Evolutionary conservation across 2,113 vertebrate species (phyloP).

Genomic region (Chiloscyllium plagiosum): DNA sequence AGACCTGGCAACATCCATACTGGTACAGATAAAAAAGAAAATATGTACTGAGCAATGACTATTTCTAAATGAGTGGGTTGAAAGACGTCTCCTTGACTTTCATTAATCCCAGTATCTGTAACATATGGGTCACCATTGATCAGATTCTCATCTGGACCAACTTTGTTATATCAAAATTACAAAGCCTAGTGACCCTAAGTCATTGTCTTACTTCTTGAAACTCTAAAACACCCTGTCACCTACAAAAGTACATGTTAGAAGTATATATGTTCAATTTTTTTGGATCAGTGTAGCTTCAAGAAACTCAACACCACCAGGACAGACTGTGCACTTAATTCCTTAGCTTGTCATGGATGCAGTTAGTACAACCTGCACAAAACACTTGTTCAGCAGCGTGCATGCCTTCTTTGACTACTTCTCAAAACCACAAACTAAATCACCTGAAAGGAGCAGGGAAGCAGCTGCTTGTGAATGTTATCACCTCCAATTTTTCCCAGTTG

Average conservation of each 20-base stretch:
- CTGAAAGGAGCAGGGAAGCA: neutral
- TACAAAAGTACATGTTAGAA: no score
- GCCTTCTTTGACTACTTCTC: neutral
- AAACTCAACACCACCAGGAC: no score
- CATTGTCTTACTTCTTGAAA: no score
- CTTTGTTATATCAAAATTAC: no score
- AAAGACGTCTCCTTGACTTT: neutral
- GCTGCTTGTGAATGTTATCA: no score
- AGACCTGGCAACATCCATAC: neutral
- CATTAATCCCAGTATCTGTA: neutral
- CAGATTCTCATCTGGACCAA: no score
- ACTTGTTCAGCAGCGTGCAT: neutral
- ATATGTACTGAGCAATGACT: neutral
- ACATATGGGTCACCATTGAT: neutral
- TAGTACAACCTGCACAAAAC: neutral
- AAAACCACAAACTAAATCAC: neutral
- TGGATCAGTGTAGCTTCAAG: no score
- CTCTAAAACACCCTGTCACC: no score
- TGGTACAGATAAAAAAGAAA: neutral
- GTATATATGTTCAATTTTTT: no score
- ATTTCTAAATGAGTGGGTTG: neutral
- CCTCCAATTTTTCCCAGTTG: no score
- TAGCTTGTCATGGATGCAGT: neutral
- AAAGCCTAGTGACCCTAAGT: no score
- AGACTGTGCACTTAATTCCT: no score